Percentiles rank a stretch among this genome's conserved stretches.
phyloP scores from a whole-genome alignment of 2,797 vertebrate species.

The Buphagus erythrorhynchus region DNA sequence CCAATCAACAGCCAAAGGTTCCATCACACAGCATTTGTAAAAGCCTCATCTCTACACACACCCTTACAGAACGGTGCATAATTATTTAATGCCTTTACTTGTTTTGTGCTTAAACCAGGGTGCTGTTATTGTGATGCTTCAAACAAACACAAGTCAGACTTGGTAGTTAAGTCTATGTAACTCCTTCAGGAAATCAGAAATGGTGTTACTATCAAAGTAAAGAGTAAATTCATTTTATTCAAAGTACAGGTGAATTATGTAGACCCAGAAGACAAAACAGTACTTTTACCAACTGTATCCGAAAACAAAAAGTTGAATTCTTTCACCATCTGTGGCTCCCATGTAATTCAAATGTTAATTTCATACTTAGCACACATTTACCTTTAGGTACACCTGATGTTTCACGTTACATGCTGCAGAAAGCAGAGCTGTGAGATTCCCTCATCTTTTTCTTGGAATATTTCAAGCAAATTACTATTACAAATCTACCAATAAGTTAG shows the following conservation, averaged over 20 bases:
- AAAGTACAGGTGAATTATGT: background rate
- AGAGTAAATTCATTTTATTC: background rate
- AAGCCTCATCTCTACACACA: background rate
- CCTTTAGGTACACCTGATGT: fast-evolving
- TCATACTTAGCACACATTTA: background rate
- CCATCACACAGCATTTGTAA: background rate
- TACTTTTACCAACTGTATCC: background rate
- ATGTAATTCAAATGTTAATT: background rate
- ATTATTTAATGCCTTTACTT: background rate
- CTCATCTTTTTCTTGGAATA: background rate
- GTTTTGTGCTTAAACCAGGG: background rate
- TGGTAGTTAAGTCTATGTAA: background rate
- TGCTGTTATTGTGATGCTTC: background rate
- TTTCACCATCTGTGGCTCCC: background rate
- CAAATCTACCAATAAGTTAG: background rate
- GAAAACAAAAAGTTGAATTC: background rate
- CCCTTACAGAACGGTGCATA: fast-evolving
- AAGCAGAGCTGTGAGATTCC: background rate
- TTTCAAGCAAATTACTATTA: background rate
- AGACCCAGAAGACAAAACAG: background rate
- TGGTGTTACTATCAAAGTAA: background rate
- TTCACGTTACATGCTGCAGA: background rate
- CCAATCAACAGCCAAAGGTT: background rate
- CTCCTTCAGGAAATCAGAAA: background rate
- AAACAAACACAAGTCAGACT: background rate